Percentiles rank a stretch among this genome's conserved stretches.
Conservation (phyloP, 2,797 vertebrate genomes). For the Benthosema pterotum region DNA sequence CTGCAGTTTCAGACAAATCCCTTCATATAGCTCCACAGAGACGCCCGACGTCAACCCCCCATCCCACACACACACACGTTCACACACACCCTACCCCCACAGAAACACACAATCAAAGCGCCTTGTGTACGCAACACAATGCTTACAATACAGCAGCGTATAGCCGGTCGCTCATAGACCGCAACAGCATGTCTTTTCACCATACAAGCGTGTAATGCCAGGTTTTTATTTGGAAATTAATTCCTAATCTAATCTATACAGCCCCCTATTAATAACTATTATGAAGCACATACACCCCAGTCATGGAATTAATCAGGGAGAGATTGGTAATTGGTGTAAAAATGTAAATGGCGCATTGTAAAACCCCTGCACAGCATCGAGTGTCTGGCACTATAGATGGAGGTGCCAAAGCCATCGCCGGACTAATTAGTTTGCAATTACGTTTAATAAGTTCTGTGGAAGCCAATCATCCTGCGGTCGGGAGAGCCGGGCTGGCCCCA, state of each 20-base stretch:
- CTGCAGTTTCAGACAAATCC: conserved; percentile 33
- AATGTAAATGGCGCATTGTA: conserved; percentile 85
- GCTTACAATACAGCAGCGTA: conserved; percentile 63
- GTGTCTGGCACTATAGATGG: conserved; percentile 79
- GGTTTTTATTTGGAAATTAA: conserved; percentile 82
- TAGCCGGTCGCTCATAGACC: conserved; percentile 45
- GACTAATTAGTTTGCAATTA: conserved; percentile 88
- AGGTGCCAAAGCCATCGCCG: conserved; percentile 83
- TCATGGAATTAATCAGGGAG: conserved; percentile 81
- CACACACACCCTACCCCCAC: too few species aligned
- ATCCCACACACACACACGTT: not conserved
- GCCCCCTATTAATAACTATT: conserved; percentile 83
- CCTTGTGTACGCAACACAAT: conserved; percentile 54
- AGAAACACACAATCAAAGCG: conserved; percentile 65
- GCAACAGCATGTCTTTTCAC: conserved; percentile 50
- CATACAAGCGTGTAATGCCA: conserved; percentile 70
- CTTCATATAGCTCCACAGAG: conserved; percentile 24
- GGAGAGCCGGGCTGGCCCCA: conserved; percentile 40
- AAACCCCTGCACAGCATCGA: conserved; percentile 79
- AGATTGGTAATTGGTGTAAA: conserved; percentile 83
- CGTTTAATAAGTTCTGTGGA: conserved; percentile 84
- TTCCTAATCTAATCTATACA: conserved; percentile 83
- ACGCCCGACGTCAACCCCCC: too few species aligned
- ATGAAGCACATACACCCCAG: conserved; percentile 79
- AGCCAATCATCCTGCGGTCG: conserved; percentile 75